Conservation (phyloP, 30 jellyfish, hydroid and myxozoan genomes). For the Aurelia coerulea region DNA sequence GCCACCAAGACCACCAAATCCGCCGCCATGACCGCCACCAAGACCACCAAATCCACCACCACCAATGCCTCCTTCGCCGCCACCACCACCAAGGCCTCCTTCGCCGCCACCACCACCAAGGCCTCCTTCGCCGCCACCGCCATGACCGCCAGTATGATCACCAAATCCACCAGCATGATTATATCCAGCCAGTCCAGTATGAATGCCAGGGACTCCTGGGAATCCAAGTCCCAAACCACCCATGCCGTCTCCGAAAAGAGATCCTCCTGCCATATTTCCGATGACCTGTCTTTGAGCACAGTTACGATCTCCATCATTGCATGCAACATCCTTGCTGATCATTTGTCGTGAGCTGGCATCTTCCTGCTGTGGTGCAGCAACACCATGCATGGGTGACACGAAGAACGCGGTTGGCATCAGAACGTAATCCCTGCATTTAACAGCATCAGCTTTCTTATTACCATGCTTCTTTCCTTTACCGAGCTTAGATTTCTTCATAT, state of each 20-base stretch:
- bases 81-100: constrained; percentile 46
- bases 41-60: constrained; percentile 51
- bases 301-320: constrained; percentile 85
- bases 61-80: constrained; percentile 50
- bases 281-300: constrained; percentile 96
- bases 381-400: constrained; percentile 64
- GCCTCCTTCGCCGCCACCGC: constrained; percentile 13
- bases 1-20: constrained; percentile 51
- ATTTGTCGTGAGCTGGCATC: constrained; percentile 73
- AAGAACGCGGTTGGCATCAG: constrained; percentile 79
- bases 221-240: constrained; percentile 98
- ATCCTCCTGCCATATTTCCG: constrained; percentile 99
- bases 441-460: constrained; percentile 19
- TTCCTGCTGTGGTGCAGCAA: constrained; percentile 54
- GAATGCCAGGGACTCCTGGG: constrained; percentile 98
- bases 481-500: constrained; percentile 55
- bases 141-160: constrained; percentile 70
- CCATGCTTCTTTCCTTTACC: constrained; percentile 44
- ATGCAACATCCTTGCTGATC: constrained; percentile 92
- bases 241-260: constrained; percentile 98
- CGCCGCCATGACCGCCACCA: constrained; percentile 49
- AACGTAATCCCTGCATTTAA: constrained; percentile 90
- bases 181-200: constrained; percentile 93
- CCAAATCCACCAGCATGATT: constrained; percentile 96
- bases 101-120: constrained; percentile 32